Percentiles rank a stretch among this genome's conserved stretches.
Evolutionary conservation across 2,797 vertebrate species (phyloP).

Genomic region (Dallia pectoralis): DNA sequence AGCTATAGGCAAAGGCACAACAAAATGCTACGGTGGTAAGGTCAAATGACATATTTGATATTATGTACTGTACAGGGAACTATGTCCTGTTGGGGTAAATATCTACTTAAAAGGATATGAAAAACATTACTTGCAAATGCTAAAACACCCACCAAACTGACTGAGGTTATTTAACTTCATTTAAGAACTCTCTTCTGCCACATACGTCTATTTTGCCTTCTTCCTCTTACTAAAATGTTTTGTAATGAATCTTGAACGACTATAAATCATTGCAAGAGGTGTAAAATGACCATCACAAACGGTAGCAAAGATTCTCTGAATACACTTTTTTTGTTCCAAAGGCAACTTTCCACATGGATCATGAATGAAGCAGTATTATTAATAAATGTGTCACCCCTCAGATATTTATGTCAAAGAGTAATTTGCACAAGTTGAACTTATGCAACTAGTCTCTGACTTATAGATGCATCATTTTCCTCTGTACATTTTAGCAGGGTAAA

Average conservation of each 20-base stretch:
- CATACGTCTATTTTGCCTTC: not conserved
- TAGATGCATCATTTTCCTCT: not conserved
- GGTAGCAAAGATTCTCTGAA: not conserved
- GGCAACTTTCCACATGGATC: slow-evolving; percentile 2
- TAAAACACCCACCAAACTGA: too few species aligned
- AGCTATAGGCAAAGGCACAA: slow-evolving; percentile 1
- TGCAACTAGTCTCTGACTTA: not conserved
- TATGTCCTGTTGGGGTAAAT: not conserved
- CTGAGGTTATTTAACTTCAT: not conserved
- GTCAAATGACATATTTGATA: not conserved
- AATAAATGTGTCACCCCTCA: not conserved
- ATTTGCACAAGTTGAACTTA: not conserved
- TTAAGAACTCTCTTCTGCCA: not conserved
- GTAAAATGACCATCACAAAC: not conserved
- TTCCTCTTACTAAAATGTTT: not conserved
- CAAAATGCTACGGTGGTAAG: not conserved
- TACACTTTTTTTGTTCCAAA: slow-evolving; percentile 5
- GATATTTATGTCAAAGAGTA: not conserved
- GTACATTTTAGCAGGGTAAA: not conserved
- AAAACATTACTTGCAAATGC: not conserved
- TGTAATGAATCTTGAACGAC: not conserved
- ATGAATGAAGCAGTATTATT: not conserved
- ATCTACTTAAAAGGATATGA: not conserved
- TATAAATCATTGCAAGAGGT: not conserved
- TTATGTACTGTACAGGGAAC: not conserved